Evolutionary conservation across 2,888 invertebrate species (phyloP), one percentile per base, ranked within the genome.

Genomic region (Phaedon cochleariae): DNA sequence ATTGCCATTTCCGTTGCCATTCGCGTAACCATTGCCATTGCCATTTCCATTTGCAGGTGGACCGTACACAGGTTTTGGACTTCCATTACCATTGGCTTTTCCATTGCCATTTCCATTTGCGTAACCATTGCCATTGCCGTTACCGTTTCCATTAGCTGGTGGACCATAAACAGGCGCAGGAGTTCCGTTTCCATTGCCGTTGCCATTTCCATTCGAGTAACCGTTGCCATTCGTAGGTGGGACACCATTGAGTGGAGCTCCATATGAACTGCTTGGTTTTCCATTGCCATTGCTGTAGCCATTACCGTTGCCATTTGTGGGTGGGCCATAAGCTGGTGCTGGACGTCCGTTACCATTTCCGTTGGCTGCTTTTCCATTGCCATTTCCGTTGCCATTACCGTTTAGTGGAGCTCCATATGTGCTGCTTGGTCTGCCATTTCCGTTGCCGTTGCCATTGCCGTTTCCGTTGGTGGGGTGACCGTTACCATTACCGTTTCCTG

Each of bases 1-100:
- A 52, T 60, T 63, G 7, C 70, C 67, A 51, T 70, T 64, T 37
- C 77, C 76, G 51, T 71, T 65, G 29, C 77, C 63, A 22, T 65
- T 59, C 0, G 58, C 60, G 17, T 60, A 12, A 34, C 34, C 71
- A 22, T 71, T 65, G 15, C 21, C 54, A 2, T 34, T 21, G 2
- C 54, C 61, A 67, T 69, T 65, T 6, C 46, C 51, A 55, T 49
- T 59, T 62, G 20, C 22, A 22, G 58, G 67, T 37, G 46, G 55
- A 12, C 52, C 80, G 71, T 65, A 77, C 64, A 63, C 52, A 67
- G 71, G 73, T 17, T 73, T 72, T 45, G 79, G 81, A 60, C 72
- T 73, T 18, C 73, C 74, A 26, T 76, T 74, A 18, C 69, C 65
- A 59, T 69, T 69, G 18, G 67, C 68, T 26, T 64, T 64, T 17